Base-by-base conservation (phyloP, 2,888 invertebrate species). In the Hypolimnas misippus region DNA sequence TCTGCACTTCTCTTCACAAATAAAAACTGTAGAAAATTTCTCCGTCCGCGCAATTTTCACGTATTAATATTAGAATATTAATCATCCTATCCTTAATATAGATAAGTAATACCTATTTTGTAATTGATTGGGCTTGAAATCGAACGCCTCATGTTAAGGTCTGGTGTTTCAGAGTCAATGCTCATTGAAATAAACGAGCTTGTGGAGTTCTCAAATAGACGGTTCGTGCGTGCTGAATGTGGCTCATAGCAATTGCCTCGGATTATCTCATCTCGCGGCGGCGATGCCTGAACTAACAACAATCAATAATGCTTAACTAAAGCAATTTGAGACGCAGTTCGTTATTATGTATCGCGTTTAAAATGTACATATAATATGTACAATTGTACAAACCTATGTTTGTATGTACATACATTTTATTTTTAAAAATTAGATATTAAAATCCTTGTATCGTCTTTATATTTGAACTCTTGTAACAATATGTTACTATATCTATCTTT, bases 181-280 rank as follows among this genome's bases (percentile, higher is more conserved):
- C 21, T 42, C 52, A 52, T 52, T 44, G 52, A 35, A 52, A 44
- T 53, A 31, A 59, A 44, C 42, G 16, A 44, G n/a, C 29, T 59
- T 25, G 31, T 59, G 31, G 19, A 33, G 52, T 14, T 16, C 44
- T 59, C 21, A 2, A 35, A 21, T 21, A 40, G 57, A 58, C 44
- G 33, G 40, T 17, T 31, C 16, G 25, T 25, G 53, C 52, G 58
- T 52, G 44, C 25, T 46, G 21, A 53, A 8, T 53, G n/a, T 35
- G 52, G 44, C 16, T 59, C 59, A 25, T 17, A 14, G 33, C 52
- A 44, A 59, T 53, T 59, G 52, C 42, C 52, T 53, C 25, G 33
- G 59, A 59, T 46, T 59, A 59, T 44, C 35, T 52, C 42, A 53
- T 52, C 19, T 19, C 44, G 19, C 52, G 25, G 35, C 38, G 44